phyloP scores from a whole-genome alignment of 1,140 invertebrate species.

The Andricus grossulariae region DNA sequence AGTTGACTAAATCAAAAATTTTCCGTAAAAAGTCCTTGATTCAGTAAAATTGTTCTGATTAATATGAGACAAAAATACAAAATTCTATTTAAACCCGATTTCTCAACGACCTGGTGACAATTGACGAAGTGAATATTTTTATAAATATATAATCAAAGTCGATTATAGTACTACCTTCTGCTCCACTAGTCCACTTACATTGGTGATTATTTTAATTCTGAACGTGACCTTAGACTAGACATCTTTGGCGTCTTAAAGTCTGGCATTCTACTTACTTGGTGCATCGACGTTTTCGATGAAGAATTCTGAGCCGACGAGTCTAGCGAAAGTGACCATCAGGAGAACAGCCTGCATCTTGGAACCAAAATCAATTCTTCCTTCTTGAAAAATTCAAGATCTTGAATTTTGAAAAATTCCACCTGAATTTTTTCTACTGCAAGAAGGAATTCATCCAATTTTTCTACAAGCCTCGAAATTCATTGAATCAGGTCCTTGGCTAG shows the following conservation, averaged over 20 bases:
- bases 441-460: not conserved
- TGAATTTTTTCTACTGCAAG: not conserved
- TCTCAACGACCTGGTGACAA: too few relatives aligned
- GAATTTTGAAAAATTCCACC: not conserved
- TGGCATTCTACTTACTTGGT: conserved; percentile 58
- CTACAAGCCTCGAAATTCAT: not conserved
- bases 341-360: conserved; percentile 56
- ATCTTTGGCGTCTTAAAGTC: conserved; percentile 41
- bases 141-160: too few relatives aligned
- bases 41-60: too few relatives aligned
- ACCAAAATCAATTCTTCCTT: not conserved
- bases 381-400: not conserved
- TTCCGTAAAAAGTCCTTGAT: too few relatives aligned
- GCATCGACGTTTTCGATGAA: conserved; percentile 54
- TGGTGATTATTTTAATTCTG: not conserved
- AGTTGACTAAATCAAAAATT: too few relatives aligned
- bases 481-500: not conserved
- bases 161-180: not conserved
- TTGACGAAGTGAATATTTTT: too few relatives aligned
- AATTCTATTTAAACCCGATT: too few relatives aligned
- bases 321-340: conserved; percentile 51
- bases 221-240: not conserved
- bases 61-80: too few relatives aligned
- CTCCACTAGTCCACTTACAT: conserved; percentile 3
- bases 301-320: conserved; percentile 58